Evolutionary conservation across 2,797 vertebrate genomes (phyloP).

Genomic region (Sebastes alutus): DNA sequence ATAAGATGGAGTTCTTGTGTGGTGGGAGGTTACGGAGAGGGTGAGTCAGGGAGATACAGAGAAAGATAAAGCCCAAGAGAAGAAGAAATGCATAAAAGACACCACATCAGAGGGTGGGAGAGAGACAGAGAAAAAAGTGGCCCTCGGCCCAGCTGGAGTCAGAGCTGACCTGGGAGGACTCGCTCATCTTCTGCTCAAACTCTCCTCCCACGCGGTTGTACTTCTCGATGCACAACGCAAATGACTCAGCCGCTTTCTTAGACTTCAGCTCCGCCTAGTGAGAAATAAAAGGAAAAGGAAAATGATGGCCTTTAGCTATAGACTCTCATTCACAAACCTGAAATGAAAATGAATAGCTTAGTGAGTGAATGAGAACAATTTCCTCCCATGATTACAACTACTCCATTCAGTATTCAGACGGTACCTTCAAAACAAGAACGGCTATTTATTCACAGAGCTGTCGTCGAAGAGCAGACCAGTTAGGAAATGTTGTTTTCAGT

Average conservation of each 20-base stretch:
- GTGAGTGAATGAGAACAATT: slow-evolving; percentile 1
- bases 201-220: slow-evolving; percentile 91
- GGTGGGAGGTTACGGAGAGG: slow-evolving; percentile 16
- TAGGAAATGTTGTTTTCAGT: neutral
- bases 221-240: slow-evolving; percentile 90
- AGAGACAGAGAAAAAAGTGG: neutral
- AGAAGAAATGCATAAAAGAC: neutral
- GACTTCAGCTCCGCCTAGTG: slow-evolving; percentile 93
- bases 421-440: neutral
- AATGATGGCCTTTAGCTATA: neutral
- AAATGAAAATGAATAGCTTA: neutral
- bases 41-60: slow-evolving; percentile 21
- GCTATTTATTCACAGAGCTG: neutral
- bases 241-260: slow-evolving; percentile 90
- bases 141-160: slow-evolving; percentile 8
- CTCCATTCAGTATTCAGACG: neutral
- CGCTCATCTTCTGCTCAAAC: slow-evolving; percentile 95
- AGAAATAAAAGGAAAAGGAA: slow-evolving; percentile 34
- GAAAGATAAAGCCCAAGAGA: neutral
- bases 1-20: slow-evolving; percentile 1
- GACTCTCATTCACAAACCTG: slow-evolving; percentile 10
- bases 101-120: slow-evolving; percentile 8
- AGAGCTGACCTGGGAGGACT: slow-evolving; percentile 88
- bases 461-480: neutral
- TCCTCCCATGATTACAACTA: slow-evolving; percentile 7